Base-by-base conservation (phyloP, 2,797 vertebrate species). In the Garrulus glandarius region DNA sequence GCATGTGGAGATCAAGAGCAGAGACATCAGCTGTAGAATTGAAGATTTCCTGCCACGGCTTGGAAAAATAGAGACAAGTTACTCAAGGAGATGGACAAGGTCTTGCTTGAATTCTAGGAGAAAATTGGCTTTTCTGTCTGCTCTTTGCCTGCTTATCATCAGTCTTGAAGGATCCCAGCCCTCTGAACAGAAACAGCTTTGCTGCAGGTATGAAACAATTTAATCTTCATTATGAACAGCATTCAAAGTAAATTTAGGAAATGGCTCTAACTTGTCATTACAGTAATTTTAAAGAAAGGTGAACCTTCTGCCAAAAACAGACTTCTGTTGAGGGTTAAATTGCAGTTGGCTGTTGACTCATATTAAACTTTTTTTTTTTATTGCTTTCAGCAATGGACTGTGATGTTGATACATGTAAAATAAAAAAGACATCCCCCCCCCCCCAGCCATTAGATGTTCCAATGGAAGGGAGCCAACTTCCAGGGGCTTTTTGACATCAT, bases 91-190 rank as follows among this genome's bases (percentile, higher is more conserved):
- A 75, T 76, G 87, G 69, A 75, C 83, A 92, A 78, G 87, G 71
- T 75, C 82, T 87, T 85, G 79, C 76, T 83, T 85, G 84, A 92
- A 74, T 85, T 78, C 50, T 57, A 55, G 46, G 55, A 77, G 61
- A 79, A 95, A 94, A 91, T 43, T 72, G 80, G 24, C 55, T 91
- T 94, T 84, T 78, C 61, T 88, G 53, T 59, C 91, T 92, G 61
- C 23, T 71, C 1, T 89, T 68, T 84, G 39, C 77, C 60, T 78
- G 57, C 46, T 55, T 67, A 34, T 37, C 71, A 67, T 87, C 60
- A 37, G 56, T 60, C 91, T 88, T 65, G 65, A 87, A 93, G 75
- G 72, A 71, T 64, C 80, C 61, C 83, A 78, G 34, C 60, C 64
- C 32, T 86, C 59, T 83, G 87, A 74, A n/a, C 39, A 67, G 72